Base-by-base conservation (phyloP, 2,113 vertebrate species). In the Hemiprocne comata region DNA sequence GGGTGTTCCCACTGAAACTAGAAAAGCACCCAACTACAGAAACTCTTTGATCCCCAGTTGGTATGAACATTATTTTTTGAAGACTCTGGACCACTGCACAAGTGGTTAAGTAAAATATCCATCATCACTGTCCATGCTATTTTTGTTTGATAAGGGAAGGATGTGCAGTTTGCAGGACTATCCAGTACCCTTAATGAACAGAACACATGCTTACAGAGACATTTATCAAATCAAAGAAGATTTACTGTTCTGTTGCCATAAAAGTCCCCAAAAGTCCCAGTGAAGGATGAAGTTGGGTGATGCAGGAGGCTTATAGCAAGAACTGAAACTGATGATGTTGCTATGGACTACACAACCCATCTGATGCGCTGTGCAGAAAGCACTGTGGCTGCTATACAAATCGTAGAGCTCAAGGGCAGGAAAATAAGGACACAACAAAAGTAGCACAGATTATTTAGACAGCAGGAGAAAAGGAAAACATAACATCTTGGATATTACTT, bases 391-490 rank as follows among this genome's bases (percentile, higher is more conserved):
- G 51, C 46, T 70, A 17, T 20, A 67, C 75, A 91, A 91, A 90
- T 76, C 75, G 77, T 13, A 40, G n/a, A 89, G 81, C 77, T 96
- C 73, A 89, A 89, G 83, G 61, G 50, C 53, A 85, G 81, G 78
- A 80, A 95, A 94, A 90, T 33, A 73, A 80, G 79, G 75, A 62
- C 54, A 76, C 25, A 61, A 65, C 14, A 61, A 36, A 91, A 94
- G 42, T 6, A 79, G 62, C 34, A 42, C 29, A 72, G 81, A 95
- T 79, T 65, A 73, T 75, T 81, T 87, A 74, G 74, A n/a, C 54
- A 89, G 25, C 62, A 85, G 64, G 7, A 89, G 67, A 86, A 92
- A 77, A 78, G 31, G 31, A 69, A 81, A 94, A 38, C 26, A 15
- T 72, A 76, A 61, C 44, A 57, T 66, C 4, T 44, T 70, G 58